phyloP scores from a whole-genome alignment of 2,113 vertebrate species.

The Muntiacus muntjak region DNA sequence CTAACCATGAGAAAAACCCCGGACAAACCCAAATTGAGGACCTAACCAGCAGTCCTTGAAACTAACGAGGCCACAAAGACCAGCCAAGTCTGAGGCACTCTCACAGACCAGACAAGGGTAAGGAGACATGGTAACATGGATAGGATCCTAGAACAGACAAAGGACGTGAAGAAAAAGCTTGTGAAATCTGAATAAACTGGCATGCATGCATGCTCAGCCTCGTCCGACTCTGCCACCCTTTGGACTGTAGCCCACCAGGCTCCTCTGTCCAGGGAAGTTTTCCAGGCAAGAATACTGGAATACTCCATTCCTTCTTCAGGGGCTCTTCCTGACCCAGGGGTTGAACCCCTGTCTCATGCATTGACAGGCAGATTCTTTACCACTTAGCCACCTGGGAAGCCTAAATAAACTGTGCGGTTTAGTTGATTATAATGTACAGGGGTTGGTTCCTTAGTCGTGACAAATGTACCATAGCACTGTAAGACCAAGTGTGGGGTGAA shows the following conservation, averaged over 20 bases:
- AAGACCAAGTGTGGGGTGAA: background rate
- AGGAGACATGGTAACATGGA: background rate
- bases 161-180: background rate
- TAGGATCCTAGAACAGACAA: background rate
- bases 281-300: background rate
- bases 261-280: background rate
- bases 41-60: background rate
- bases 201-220: background rate
- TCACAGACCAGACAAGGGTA: background rate
- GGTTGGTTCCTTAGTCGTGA: background rate
- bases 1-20: background rate
- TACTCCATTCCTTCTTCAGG: background rate
- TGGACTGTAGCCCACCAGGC: background rate
- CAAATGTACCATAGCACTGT: fast-evolving
- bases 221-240: background rate
- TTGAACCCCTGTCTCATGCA: background rate
- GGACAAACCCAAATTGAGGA: fast-evolving
- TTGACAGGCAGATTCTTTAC: background rate
- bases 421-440: fast-evolving
- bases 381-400: background rate
- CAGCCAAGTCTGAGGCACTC: background rate
- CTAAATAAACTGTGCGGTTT: background rate
- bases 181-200: background rate
- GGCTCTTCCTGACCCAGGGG: background rate
- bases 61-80: background rate